Base-by-base conservation (phyloP, 1,140 invertebrate genomes). In the Amyelois transitella region DNA sequence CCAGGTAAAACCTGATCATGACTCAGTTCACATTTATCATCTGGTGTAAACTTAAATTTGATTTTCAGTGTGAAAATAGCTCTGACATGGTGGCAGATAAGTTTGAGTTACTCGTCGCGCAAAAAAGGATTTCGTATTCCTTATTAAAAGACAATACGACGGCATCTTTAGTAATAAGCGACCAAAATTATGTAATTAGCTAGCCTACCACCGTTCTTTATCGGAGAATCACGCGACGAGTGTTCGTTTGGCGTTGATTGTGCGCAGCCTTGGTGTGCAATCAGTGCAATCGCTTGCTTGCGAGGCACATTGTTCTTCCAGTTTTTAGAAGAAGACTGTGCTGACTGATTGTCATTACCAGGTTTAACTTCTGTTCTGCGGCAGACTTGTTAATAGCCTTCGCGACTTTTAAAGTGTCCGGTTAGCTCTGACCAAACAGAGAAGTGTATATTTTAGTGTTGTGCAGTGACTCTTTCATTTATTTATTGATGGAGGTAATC, bases 351-450 rank as follows among this genome's bases (percentile, higher is more conserved):
- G 4, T 3, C 3, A 6, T 4, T 3, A 10, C 14, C 14, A 12
- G 32, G 5, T 28, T 28, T 6, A 28, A 6, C 7, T 60, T 47
- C 7, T 25, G 28, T n/a, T 43, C 24, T 48, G 54, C 20, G 47
- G 49, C 24, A 53, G 60, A 51, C 18, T 53, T 21, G 18, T 44
- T 25, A 25, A 53, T 52, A 1, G 25, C 51, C 14, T 18, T 51
- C n/a, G 52, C 43, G 43, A 53, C 45, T 18, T 62, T 57, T 8
- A 51, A 17, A 14, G 43, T 51, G 4, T 55, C 60, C 24, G 6
- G 18, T 50, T 21, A 21, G 44, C 53, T 38, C 21, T 45, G 18
- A 18, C 25, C 32, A 53, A 53, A 53, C 7, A 53, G 43, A 8
- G 18, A 45, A 1, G 1, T 45, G 10, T 22, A 12, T 6, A 53